phyloP scores from a whole-genome alignment of 2,797 vertebrate genomes.

The Neosilurus hyrtlii region DNA sequence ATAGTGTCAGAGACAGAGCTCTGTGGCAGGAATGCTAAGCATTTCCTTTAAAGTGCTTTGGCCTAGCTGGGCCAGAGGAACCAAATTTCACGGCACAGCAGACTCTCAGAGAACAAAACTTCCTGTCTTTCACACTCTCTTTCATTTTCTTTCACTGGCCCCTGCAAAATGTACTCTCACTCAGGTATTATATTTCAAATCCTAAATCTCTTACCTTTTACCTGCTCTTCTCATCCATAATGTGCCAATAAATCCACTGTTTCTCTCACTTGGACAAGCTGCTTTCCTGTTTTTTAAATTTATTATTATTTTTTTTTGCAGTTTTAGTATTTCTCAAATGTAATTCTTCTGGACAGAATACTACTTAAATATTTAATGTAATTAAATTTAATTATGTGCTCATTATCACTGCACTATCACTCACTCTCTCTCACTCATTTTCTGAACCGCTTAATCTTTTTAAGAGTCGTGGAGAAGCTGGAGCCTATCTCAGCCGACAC shows the following conservation, averaged over 20 bases:
- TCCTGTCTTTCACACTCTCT: constrained; percentile 49
- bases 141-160: constrained; percentile 23
- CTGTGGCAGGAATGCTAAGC: constrained; percentile 78
- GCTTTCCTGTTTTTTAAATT: not conserved
- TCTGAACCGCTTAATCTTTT: too few species aligned
- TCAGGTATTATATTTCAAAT: constrained; percentile 36
- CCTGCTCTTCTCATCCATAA: constrained; percentile 21
- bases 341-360: not conserved
- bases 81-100: constrained; percentile 47
- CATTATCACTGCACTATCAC: constrained; percentile 17
- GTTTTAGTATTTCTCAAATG: not conserved
- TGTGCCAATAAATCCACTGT: constrained; percentile 16
- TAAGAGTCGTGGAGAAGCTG: too few species aligned
- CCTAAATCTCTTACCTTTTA: constrained; percentile 23
- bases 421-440: not conserved
- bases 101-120: constrained; percentile 56
- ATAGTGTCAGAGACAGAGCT: constrained; percentile 76
- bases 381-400: too few species aligned
- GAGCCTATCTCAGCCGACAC: too few species aligned
- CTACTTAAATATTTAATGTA: constrained; percentile 11
- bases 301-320: not conserved
- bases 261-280: not conserved
- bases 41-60: constrained; percentile 81
- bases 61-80: constrained; percentile 51
- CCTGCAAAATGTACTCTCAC: constrained; percentile 30